A percentile compares a stretch with the other conserved stretches of the same genome.
Evolutionary conservation across 2,113 vertebrate genomes (phyloP).

Genomic region (Charina bottae): DNA sequence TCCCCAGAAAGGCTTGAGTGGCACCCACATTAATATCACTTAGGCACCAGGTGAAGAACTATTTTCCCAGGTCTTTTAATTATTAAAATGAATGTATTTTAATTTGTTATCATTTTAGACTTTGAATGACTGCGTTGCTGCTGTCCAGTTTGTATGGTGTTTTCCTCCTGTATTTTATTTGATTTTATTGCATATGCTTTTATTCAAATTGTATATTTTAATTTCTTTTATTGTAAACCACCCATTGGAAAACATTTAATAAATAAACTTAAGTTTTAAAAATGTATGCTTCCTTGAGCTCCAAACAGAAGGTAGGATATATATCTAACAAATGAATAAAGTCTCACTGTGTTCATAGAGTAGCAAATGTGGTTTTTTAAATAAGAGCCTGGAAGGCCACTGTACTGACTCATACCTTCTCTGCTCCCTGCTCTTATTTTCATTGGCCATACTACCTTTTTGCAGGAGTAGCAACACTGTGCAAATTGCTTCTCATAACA

Average conservation of each 20-base stretch:
- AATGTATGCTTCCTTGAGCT: neutral
- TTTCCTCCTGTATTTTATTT: neutral
- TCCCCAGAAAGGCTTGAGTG: no score
- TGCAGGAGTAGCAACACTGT: slow-evolving; percentile 89
- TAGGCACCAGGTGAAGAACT: no score
- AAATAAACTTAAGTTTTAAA: neutral
- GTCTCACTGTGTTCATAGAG: neutral
- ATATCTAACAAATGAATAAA: neutral
- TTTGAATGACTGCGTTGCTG: neutral
- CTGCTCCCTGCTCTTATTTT: neutral
- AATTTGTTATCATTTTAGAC: neutral
- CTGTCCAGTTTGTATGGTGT: neutral
- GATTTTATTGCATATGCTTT: neutral
- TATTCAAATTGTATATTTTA: neutral
- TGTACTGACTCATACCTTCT: neutral
- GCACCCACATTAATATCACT: no score
- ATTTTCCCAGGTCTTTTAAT: no score
- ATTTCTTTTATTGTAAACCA: neutral
- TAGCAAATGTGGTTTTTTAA: neutral
- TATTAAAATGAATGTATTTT: no score
- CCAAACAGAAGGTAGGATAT: neutral
- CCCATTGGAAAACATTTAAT: neutral
- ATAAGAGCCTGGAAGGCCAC: neutral
- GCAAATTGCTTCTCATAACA: slow-evolving; percentile 84
- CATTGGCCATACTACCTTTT: slow-evolving; percentile 83